Evolutionary conservation across 2,113 vertebrate genomes (phyloP).

Genomic region (Dascyllus trimaculatus): DNA sequence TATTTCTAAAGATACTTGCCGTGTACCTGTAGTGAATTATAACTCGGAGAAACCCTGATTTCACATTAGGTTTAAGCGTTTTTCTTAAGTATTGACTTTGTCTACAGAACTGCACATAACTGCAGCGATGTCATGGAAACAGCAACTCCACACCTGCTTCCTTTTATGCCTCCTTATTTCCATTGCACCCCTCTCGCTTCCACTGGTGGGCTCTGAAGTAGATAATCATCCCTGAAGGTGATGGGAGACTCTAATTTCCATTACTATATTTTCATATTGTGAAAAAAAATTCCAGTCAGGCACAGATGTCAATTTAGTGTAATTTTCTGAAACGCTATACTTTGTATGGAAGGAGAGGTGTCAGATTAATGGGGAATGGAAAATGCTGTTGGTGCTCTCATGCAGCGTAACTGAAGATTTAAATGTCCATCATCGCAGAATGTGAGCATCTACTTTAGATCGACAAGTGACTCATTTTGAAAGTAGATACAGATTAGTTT

Average conservation of each 20-base stretch:
- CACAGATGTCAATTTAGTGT: slow-evolving; percentile 78
- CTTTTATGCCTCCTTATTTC: slow-evolving; percentile 50
- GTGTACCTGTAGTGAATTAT: neutral
- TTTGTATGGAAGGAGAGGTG: slow-evolving; percentile 62
- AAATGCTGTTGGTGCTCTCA: slow-evolving; percentile 53
- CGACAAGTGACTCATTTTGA: slow-evolving; percentile 39
- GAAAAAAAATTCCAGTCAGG: slow-evolving; percentile 53
- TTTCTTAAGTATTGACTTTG: neutral
- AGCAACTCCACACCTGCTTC: slow-evolving; percentile 59
- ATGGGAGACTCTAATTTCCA: slow-evolving; percentile 72
- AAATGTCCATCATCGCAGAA: slow-evolving; percentile 49
- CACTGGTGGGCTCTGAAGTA: slow-evolving; percentile 58
- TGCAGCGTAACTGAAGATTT: slow-evolving; percentile 39
- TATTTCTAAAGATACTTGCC: neutral
- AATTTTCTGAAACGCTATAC: slow-evolving; percentile 83
- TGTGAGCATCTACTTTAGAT: slow-evolving; percentile 45
- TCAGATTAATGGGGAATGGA: slow-evolving; percentile 55
- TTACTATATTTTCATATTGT: slow-evolving; percentile 73
- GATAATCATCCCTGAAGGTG: slow-evolving; percentile 72
- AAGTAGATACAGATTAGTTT: slow-evolving; percentile 24
- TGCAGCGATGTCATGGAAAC: slow-evolving; percentile 19
- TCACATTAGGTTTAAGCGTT: neutral
- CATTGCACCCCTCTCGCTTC: slow-evolving; percentile 42
- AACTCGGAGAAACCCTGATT: slow-evolving; percentile 1
- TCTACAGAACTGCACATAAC: neutral